Evolutionary conservation across 2,888 invertebrate genomes (phyloP).

Genomic region (Rhogogaster chlorosoma): DNA sequence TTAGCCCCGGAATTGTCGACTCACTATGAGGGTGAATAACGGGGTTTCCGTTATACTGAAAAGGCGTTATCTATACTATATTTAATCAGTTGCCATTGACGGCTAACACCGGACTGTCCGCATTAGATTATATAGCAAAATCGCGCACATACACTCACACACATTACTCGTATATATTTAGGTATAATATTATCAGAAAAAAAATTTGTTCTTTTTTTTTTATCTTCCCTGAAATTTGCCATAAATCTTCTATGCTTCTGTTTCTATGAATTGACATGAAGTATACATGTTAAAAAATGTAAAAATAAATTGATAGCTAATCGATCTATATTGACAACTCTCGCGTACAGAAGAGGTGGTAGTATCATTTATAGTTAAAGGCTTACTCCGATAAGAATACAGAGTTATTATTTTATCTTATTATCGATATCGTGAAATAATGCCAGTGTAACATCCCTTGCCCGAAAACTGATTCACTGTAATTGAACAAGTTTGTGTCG

Average conservation of each 20-base stretch:
- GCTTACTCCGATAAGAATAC: neutral
- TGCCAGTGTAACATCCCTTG: neutral
- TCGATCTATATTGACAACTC: neutral
- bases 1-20: no score
- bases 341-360: neutral
- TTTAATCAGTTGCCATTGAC: no score
- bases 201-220: neutral
- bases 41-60: no score
- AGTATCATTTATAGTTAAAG: neutral
- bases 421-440: neutral
- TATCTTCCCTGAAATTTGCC: neutral
- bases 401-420: neutral
- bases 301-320: neutral
- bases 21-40: no score
- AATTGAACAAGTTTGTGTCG: neutral
- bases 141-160: no score
- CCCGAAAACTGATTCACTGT: neutral
- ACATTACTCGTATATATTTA: no score
- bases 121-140: no score
- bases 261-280: neutral
- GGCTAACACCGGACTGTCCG: no score
- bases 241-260: neutral
- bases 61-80: no score
- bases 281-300: neutral
- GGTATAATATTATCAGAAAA: no score